Base-by-base conservation (phyloP, 2,797 vertebrate species). In the Choloepus didactylus region DNA sequence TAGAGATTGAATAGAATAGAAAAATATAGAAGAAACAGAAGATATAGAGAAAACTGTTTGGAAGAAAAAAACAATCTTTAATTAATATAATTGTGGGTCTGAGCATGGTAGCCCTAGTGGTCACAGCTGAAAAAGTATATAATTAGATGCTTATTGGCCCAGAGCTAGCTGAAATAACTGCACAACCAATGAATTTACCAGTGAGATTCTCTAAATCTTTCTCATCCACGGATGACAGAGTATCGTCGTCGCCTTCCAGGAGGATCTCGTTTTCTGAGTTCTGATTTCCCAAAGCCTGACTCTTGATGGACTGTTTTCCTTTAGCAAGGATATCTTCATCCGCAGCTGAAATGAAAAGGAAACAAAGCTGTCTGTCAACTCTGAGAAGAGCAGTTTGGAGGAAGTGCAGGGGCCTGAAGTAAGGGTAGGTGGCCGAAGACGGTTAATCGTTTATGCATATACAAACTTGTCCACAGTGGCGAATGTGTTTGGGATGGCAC, bases 151-250 rank as follows among this genome's bases (percentile, higher is more conserved):
- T 89, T 83, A 93, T 90, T 94, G 89, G 87, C 87, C 80, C 67
- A 85, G 80, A 97, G 81, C 64, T 60, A 70, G 85, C 69, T 49
- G 84, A 96, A 97, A 97, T 97, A 91, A 0, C 80, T 59, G n/a
- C 51, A 64, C 54, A 95, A 96, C 38, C 95, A 93, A 23, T 96
- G 96, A 94, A 96, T 81, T 98, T 99, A 99, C 99, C 99, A 75
- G 99, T 98, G 97, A 99, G 94, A 97, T 99, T 99, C 97, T 99
- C 99, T 98, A 99, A 98, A 97, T 99, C 99, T 98, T 99, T 99
- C 94, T 99, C 99, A 88, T 99, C 99, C 94, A 99, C 98, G 93
- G 99, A 99, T 89, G 99, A 99, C 97, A 99, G 98, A 67, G 99
- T 99, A 98, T 99, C 99, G 16, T 99, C 99, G 54, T 99, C 99